Base-by-base conservation (phyloP, 2,113 vertebrate genomes). In the Cryptomyrus ogoouensis region DNA sequence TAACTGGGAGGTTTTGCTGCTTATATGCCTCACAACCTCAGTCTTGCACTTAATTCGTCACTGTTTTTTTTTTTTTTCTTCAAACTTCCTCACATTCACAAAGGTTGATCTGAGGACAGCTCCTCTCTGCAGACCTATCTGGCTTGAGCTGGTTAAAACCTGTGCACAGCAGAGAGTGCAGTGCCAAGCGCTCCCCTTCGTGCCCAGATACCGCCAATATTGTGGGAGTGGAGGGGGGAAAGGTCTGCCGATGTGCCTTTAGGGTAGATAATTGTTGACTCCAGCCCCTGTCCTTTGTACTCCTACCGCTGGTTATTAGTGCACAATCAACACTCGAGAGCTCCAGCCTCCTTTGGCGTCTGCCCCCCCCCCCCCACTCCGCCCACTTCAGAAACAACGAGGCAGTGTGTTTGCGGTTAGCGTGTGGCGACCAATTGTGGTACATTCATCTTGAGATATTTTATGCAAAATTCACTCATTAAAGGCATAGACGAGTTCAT, bases 61-160 rank as follows among this genome's bases (percentile, higher is more conserved):
- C 7, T 83, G 35, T 24, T 13, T 31, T 27, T 31, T 12, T 35
- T 35, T 66, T 17, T 17, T 80, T 2, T 9, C 80, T 56, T 83
- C 53, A 50, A 52, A 52, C 90, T 92, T 92, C 52, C 84, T 52
- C 74, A 44, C 53, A 58, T 42, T 24, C 24, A n/a, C 52, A 52
- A 31, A 88, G 56, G 58, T 87, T 83, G 74, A 90, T 56, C 88
- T 74, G 74, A 89, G 52, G 62, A 53, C 74, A 86, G 74, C 74
- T 74, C 88, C 70, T 84, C 77, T 91, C 86, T 66, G 84, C 50
- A 88, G 62, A 56, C n/a, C 88, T n/a, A 70, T 91, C 91, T 90
- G 84, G 92, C 89, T 90, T 89, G 84, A 92, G 92, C 92, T 92
- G 90, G 91, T 87, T 92, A 53, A 89, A 89, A 90, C 90, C 46